Percentiles rank a stretch among this genome's conserved stretches.
Conservation (phyloP, 2,888 invertebrate genomes). For the Drosophila nr. fundita region DNA sequence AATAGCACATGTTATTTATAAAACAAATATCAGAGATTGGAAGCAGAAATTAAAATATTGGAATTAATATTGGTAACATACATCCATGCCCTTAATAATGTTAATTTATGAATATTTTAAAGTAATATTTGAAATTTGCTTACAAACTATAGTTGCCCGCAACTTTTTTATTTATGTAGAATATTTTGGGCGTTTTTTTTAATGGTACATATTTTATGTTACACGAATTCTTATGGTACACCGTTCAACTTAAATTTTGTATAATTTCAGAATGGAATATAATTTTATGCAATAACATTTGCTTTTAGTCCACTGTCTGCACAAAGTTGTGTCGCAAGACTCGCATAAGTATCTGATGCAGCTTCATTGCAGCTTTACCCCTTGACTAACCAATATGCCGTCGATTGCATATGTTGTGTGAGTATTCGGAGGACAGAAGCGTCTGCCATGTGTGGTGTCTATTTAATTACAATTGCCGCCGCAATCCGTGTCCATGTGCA, state of each 20-base stretch:
- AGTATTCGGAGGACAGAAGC: slow-evolving; percentile 22
- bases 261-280: background rate
- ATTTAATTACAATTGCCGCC: slow-evolving; percentile 84
- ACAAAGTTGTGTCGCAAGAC: slow-evolving; percentile 6
- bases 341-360: slow-evolving; percentile 38
- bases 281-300: background rate
- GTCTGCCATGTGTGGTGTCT: slow-evolving; percentile 75
- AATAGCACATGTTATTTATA: slow-evolving; percentile 13
- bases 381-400: slow-evolving; percentile 15
- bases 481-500: slow-evolving; percentile 77
- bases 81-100: background rate
- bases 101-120: background rate
- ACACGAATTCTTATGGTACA: fast-evolving
- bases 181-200: background rate
- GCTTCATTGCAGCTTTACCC: slow-evolving; percentile 15
- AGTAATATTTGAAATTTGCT: background rate
- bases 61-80: background rate
- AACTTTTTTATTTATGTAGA: background rate
- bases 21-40: fast-evolving
- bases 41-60: background rate
- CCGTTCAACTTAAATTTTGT: background rate
- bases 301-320: slow-evolving; percentile 26
- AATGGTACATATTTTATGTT: background rate
- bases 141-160: background rate
- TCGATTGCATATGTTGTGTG: slow-evolving; percentile 18